Conservation (phyloP, 2,113 vertebrate genomes). For the Oreotrochilus melanogaster region DNA sequence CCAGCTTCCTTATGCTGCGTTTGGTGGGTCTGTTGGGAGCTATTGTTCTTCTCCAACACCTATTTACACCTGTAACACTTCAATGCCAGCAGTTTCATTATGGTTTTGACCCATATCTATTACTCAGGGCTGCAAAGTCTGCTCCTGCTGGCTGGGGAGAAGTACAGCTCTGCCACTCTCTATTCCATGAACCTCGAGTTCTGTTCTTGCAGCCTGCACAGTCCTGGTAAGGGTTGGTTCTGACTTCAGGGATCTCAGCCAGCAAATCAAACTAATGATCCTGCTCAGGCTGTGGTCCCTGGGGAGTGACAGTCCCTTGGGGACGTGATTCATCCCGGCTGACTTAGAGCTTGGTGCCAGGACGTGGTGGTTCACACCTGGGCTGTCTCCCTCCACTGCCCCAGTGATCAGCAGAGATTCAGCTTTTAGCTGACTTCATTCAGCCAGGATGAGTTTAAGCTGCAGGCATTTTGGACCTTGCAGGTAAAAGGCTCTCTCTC, state of each 20-base stretch:
- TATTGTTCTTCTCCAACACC: not conserved
- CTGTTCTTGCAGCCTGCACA: not conserved
- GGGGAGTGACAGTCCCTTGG: not conserved
- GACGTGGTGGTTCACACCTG: not conserved
- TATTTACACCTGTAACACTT: not conserved
- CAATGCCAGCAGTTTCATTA: not conserved
- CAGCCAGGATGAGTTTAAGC: not conserved
- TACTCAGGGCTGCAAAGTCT: not conserved
- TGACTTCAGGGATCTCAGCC: not conserved
- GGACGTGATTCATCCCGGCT: not conserved
- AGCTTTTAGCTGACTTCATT: not conserved
- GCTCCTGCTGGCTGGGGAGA: not conserved
- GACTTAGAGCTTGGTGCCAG: not conserved
- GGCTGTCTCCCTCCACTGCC: not conserved
- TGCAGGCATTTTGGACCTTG: not conserved
- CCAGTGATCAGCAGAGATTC: not conserved
- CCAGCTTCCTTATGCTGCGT: not conserved
- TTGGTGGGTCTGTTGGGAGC: not conserved
- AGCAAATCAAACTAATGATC: not conserved
- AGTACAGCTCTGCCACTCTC: not conserved
- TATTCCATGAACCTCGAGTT: not conserved
- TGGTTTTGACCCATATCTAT: not conserved
- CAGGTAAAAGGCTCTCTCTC: not conserved
- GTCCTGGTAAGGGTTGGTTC: not conserved
- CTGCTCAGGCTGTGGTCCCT: not conserved